A percentile compares a stretch with the other conserved stretches of the same genome.
Evolutionary conservation across 2,888 invertebrate species (phyloP).

Genomic region (Papilio gigon): DNA sequence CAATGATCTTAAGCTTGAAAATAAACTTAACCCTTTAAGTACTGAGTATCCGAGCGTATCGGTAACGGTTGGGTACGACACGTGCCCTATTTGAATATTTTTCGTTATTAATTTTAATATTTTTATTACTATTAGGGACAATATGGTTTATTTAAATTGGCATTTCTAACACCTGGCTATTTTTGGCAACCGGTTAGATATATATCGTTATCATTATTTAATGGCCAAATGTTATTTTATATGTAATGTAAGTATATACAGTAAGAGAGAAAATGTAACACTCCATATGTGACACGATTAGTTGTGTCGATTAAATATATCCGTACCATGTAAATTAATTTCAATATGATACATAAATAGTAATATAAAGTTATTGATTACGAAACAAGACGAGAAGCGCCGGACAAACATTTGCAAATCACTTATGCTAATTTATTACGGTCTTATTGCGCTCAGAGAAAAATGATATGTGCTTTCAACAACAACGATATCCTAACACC

Average conservation of each 20-base stretch:
- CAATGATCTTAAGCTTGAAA: background rate
- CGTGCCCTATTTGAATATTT: slow-evolving; percentile 46
- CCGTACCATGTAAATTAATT: background rate
- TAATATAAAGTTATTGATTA: slow-evolving; percentile 17
- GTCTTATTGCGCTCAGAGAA: slow-evolving; percentile 17
- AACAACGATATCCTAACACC: slow-evolving; percentile 18
- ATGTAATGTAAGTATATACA: background rate
- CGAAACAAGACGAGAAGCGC: slow-evolving; percentile 19
- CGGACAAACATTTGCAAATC: background rate
- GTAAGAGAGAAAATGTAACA: background rate
- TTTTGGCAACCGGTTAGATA: background rate
- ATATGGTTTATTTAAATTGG: slow-evolving; percentile 15
- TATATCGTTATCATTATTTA: background rate
- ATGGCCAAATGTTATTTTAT: background rate
- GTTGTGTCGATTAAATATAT: background rate
- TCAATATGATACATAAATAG: background rate
- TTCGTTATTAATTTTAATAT: slow-evolving; percentile 42
- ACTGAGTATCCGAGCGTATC: slow-evolving; percentile 49
- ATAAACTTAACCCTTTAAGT: slow-evolving; percentile 49
- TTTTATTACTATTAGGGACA: slow-evolving; percentile 39
- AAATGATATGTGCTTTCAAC: slow-evolving; percentile 11
- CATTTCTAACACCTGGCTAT: slow-evolving; percentile 23
- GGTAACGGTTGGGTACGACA: slow-evolving; percentile 53
- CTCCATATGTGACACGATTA: background rate
- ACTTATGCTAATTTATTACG: slow-evolving; percentile 37